Evolutionary conservation across 2,888 invertebrate species (phyloP).

Genomic region (Eupithecia vulgata): DNA sequence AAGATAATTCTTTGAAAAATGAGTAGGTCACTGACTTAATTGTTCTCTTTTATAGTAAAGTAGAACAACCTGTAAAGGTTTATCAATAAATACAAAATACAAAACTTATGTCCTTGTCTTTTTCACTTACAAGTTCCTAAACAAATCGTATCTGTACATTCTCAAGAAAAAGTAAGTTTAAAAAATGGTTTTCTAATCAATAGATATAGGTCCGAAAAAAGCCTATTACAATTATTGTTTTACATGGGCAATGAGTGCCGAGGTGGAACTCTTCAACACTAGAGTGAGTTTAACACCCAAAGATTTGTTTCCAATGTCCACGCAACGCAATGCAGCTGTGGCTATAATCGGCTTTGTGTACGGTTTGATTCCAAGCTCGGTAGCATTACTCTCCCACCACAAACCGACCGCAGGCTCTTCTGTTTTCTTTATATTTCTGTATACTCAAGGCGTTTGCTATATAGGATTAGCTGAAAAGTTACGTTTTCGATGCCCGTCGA

Average conservation of each 20-base stretch:
- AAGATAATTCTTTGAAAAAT: too few relatives aligned
- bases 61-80: too few relatives aligned
- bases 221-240: too few relatives aligned
- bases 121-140: not conserved
- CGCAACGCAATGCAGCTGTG: not conserved
- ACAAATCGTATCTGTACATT: not conserved
- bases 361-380: not conserved
- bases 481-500: not conserved
- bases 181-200: too few relatives aligned
- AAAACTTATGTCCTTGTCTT: not conserved
- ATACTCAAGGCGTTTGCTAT: not conserved
- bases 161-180: too few relatives aligned
- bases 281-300: too few relatives aligned
- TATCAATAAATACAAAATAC: too few relatives aligned
- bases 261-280: too few relatives aligned
- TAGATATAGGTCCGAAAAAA: too few relatives aligned
- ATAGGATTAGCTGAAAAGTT: not conserved
- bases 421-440: not conserved
- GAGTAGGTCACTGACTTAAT: too few relatives aligned
- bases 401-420: not conserved
- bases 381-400: not conserved
- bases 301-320: not conserved
- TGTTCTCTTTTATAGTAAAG: too few relatives aligned
- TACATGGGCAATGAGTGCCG: too few relatives aligned
- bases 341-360: not conserved